Percentiles rank a stretch among this genome's conserved stretches.
phyloP scores from a whole-genome alignment of 2,888 invertebrate species.

The Camptogramma bilineatum region DNA sequence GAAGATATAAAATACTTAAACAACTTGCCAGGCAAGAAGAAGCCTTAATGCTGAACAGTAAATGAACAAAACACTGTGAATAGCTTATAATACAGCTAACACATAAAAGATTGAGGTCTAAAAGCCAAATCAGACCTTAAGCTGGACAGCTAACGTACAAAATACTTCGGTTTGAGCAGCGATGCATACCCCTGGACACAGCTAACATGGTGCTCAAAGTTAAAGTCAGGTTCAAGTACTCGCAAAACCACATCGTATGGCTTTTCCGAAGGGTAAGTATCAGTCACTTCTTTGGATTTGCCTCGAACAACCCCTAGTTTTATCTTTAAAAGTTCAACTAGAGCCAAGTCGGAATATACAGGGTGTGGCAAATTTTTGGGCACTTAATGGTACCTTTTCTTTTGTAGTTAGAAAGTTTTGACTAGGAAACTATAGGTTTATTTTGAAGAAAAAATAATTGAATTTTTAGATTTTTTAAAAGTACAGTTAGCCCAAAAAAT shows the following conservation, averaged over 20 bases:
- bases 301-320: background rate
- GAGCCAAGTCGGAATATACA: too few species aligned
- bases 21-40: slow-evolving; percentile 3
- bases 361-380: too few species aligned
- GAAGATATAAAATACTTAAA: background rate
- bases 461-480: too few species aligned
- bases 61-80: background rate
- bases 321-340: background rate
- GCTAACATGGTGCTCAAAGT: slow-evolving; percentile 85
- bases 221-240: slow-evolving; percentile 85
- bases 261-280: slow-evolving; percentile 86
- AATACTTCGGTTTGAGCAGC: slow-evolving; percentile 69
- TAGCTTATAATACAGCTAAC: background rate
- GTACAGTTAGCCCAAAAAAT: too few species aligned
- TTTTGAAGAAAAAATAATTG: too few species aligned
- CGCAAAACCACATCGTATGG: slow-evolving; percentile 84
- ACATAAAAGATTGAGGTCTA: background rate
- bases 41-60: background rate
- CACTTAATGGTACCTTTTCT: too few species aligned
- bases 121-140: slow-evolving; percentile 19
- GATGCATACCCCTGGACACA: slow-evolving; percentile 74
- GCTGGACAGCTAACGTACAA: slow-evolving; percentile 47
- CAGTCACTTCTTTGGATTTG: background rate
- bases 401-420: too few species aligned
- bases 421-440: too few species aligned